These are phyloP conservation scores for Planococcus citri DNA, from an alignment of 1,140 invertebrate species.

Conservation along the genomic window DNA sequence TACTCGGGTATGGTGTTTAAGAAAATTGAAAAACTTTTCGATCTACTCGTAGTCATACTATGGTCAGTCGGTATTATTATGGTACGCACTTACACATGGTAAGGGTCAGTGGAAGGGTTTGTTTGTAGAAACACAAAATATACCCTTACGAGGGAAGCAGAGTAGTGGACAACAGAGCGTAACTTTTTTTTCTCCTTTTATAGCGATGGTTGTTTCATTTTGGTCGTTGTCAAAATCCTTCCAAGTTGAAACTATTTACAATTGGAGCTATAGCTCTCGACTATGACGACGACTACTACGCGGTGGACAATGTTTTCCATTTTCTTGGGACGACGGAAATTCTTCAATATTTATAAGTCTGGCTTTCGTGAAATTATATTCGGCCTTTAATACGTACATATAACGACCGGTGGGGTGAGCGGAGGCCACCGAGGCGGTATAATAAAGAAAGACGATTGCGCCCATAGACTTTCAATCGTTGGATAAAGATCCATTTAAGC, in stretches of 20 bases:
- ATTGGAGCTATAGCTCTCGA: too few relatives aligned
- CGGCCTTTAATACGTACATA: neutral
- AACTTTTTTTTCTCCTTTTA: too few relatives aligned
- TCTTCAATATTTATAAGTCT: slow-evolving; percentile 2
- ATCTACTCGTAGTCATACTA: neutral
- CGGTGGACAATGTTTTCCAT: neutral
- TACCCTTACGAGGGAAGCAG: too few relatives aligned
- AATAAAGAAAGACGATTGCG: slow-evolving; percentile 5
- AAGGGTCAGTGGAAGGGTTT: too few relatives aligned
- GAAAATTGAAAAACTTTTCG: neutral
- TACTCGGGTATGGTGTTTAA: neutral
- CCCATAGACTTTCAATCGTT: slow-evolving; percentile 13
- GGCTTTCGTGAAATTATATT: neutral
- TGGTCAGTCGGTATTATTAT: too few relatives aligned
- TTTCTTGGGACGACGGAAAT: neutral
- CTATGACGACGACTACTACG: too few relatives aligned
- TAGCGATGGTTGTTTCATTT: neutral
- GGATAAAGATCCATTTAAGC: slow-evolving; percentile 14
- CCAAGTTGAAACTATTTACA: neutral
- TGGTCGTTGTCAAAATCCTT: neutral
- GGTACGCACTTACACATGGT: too few relatives aligned
- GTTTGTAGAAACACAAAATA: too few relatives aligned
- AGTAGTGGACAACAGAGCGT: neutral
- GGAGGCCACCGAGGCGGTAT: neutral
- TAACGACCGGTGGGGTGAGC: too few relatives aligned